phyloP scores from a whole-genome alignment of 2,797 vertebrate species.

The Pogonophryne albipinna region DNA sequence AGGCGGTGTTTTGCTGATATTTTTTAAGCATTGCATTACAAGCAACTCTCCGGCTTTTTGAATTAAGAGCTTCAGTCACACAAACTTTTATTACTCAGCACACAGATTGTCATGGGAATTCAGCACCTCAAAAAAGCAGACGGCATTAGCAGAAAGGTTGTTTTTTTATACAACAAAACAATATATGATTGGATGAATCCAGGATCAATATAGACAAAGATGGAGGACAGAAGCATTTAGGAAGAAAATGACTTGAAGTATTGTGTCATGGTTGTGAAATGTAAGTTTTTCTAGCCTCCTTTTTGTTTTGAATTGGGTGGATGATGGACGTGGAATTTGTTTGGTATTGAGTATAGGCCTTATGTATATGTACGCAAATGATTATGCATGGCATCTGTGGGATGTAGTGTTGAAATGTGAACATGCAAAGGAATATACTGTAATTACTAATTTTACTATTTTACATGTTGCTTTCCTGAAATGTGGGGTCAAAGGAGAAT shows the following conservation, averaged over 20 bases:
- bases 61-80: neutral
- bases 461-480: too few species aligned
- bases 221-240: neutral
- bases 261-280: neutral
- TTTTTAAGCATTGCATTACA: constrained; percentile 11
- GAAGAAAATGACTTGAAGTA: neutral
- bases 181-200: neutral
- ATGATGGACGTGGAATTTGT: neutral
- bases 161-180: neutral
- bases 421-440: neutral
- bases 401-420: neutral
- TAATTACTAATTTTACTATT: neutral
- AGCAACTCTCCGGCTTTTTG: neutral
- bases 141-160: neutral
- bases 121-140: constrained; percentile 1
- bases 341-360: neutral
- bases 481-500: neutral
- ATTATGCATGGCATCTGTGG: neutral
- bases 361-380: neutral
- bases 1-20: neutral
- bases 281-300: too few species aligned
- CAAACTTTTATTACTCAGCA: neutral
- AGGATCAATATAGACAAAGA: constrained; percentile 18
- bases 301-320: neutral
- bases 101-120: neutral